A percentile compares a stretch with the other conserved stretches of the same genome.
These are phyloP conservation scores for Brienomyrus brachyistius DNA, from an alignment of 2,113 vertebrate species.

Conservation along the genomic window DNA sequence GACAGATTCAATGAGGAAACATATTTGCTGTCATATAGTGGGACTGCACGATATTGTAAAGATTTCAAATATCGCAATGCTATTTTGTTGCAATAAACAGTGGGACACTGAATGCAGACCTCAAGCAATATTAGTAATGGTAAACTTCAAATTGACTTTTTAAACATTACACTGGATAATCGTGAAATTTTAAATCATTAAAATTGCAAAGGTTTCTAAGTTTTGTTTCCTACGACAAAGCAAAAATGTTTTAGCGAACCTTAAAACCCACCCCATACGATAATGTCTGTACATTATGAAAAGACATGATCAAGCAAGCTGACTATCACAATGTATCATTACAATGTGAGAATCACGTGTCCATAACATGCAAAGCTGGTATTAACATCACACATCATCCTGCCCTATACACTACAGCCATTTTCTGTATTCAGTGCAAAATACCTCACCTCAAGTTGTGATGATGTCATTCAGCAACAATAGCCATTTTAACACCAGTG, in stretches of 20 bases:
- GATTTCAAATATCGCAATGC: not conserved
- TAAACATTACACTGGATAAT: not conserved
- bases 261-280: not conserved
- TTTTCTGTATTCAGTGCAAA: not conserved
- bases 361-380: not conserved
- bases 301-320: not conserved
- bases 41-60: not conserved
- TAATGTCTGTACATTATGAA: not conserved
- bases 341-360: not conserved
- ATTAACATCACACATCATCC: not conserved
- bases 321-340: not conserved
- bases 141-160: not conserved
- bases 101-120: not conserved
- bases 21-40: no score
- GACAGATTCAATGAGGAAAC: not conserved
- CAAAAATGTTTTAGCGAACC: not conserved
- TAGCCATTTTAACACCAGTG: not conserved
- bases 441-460: not conserved
- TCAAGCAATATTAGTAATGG: not conserved
- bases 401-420: not conserved
- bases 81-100: not conserved
- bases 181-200: not conserved
- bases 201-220: not conserved
- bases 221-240: not conserved
- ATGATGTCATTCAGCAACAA: not conserved